These are phyloP conservation scores for Dysmachus trigonus DNA, from an alignment of 2,888 invertebrate genomes.

Conservation along the genomic window DNA sequence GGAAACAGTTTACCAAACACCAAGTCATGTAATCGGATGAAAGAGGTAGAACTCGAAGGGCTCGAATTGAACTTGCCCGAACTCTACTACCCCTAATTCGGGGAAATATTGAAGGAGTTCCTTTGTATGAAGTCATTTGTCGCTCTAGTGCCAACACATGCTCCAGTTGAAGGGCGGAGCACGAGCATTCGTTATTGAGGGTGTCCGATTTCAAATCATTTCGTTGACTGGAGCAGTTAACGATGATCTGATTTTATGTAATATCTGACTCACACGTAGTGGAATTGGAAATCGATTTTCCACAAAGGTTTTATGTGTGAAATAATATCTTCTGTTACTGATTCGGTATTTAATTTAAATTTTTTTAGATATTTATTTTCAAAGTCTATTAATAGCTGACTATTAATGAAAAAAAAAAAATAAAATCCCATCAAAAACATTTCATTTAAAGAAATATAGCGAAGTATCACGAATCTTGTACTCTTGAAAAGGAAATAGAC, in stretches of 20 bases:
- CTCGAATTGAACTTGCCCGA: not conserved
- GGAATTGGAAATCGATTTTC: not conserved
- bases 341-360: not conserved
- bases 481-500: no score
- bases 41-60: not conserved
- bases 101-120: not conserved
- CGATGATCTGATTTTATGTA: not conserved
- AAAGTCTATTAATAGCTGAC: no score
- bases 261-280: not conserved
- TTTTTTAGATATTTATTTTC: no score
- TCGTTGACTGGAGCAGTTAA: not conserved
- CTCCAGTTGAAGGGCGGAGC: not conserved
- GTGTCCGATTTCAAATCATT: not conserved
- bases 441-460: no score
- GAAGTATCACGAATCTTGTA: no score
- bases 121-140: not conserved
- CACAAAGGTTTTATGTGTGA: not conserved
- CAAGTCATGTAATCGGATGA: conserved; percentile 16
- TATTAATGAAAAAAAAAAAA: no score
- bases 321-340: not conserved
- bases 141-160: not conserved
- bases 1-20: conserved; percentile 16
- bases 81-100: not conserved
- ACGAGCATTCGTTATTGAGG: not conserved
- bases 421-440: no score